These are phyloP conservation scores for Oligia latruncula DNA, from an alignment of 2,888 invertebrate species.

Conservation along the genomic window DNA sequence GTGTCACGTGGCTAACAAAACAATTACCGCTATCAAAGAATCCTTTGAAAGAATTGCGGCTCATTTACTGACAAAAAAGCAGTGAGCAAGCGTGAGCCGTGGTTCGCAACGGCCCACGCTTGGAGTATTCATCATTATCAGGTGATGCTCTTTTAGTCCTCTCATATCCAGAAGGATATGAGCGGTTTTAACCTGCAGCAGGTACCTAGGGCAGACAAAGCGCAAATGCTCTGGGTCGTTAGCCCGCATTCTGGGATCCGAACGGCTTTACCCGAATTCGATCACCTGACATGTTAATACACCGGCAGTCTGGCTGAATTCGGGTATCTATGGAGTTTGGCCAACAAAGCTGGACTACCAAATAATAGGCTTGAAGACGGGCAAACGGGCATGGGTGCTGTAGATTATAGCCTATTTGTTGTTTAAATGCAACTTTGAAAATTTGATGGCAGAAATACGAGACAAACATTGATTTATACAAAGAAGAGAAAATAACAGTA, in stretches of 20 bases:
- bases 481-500: no score
- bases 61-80: not conserved
- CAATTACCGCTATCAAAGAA: conserved; percentile 34
- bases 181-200: not conserved
- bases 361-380: not conserved
- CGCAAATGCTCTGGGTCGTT: not conserved
- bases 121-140: not conserved
- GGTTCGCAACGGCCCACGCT: not conserved
- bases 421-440: no score
- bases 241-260: not conserved
- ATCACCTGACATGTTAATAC: not conserved
- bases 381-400: not conserved
- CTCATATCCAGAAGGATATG: not conserved
- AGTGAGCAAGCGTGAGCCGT: not conserved
- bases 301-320: not conserved
- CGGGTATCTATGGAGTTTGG: not conserved
- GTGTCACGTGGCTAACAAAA: conserved; percentile 30
- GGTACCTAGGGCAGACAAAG: not conserved
- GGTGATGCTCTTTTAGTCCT: not conserved
- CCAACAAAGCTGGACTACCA: not conserved
- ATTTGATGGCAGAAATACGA: not conserved
- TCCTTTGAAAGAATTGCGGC: not conserved
- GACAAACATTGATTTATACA: no score
- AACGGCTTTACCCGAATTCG: not conserved
- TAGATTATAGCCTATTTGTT: no score